Percentiles rank a stretch among this genome's conserved stretches.
Evolutionary conservation across 2,113 vertebrate species (phyloP).

Genomic region (Regulus satrapa): DNA sequence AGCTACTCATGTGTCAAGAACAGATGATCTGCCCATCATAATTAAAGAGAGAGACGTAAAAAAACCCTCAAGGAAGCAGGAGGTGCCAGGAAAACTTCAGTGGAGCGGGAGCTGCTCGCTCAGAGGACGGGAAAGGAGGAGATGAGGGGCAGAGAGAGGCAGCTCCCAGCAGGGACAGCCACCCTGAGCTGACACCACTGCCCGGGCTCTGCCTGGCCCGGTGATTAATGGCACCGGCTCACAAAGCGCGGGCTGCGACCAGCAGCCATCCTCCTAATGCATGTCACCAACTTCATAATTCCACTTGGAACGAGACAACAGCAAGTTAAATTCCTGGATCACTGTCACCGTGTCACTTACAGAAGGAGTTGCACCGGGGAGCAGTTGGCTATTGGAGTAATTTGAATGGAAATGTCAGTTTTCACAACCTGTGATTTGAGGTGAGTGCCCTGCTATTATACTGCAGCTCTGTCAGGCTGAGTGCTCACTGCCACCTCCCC

Average conservation of each 20-base stretch:
- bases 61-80: neutral
- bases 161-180: neutral
- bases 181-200: conserved; percentile 1
- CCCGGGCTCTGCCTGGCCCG: neutral
- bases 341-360: conserved; percentile 47
- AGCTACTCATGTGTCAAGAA: conserved; percentile 11
- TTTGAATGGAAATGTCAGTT: conserved; percentile 68
- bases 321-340: conserved; percentile 55
- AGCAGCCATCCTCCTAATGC: conserved; percentile 44
- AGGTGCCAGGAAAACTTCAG: conserved; percentile 27
- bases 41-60: neutral
- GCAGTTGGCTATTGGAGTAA: conserved; percentile 44
- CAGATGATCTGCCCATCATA: conserved; percentile 16
- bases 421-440: conserved; percentile 61
- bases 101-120: neutral
- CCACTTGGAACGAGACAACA: conserved; percentile 51
- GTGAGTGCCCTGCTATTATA: conserved; percentile 52
- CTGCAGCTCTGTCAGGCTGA: conserved; percentile 40
- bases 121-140: neutral
- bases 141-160: neutral
- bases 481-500: neutral
- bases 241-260: neutral
- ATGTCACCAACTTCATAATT: conserved; percentile 45
- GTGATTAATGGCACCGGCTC: conserved; percentile 8
- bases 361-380: conserved; percentile 33